Percentiles rank a stretch among this genome's conserved stretches.
phyloP scores from a whole-genome alignment of 2,888 invertebrate genomes.

The Nysson spinosus region DNA sequence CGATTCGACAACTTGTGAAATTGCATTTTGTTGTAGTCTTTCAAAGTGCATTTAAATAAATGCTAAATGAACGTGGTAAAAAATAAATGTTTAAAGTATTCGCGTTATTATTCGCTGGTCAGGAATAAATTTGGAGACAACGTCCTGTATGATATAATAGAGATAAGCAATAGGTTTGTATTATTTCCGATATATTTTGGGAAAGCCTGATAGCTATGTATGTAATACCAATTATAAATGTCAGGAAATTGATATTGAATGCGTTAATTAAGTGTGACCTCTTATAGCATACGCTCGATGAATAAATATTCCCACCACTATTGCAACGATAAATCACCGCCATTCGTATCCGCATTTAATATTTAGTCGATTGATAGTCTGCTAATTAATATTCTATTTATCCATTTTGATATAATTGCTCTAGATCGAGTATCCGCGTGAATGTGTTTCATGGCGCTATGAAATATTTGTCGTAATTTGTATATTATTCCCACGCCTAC shows the following conservation, averaged over 20 bases:
- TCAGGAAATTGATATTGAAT: neutral
- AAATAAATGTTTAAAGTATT: too few species aligned
- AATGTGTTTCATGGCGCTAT: slow-evolving; percentile 32
- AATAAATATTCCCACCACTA: slow-evolving; percentile 26
- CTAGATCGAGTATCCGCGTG: slow-evolving; percentile 28
- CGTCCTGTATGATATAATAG: too few species aligned
- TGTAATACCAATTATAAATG: neutral
- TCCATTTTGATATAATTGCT: slow-evolving; percentile 50
- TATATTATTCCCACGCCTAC: slow-evolving; percentile 8
- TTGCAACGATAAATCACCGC: slow-evolving; percentile 39
- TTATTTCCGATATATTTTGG: slow-evolving; percentile 20
- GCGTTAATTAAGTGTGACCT: slow-evolving; percentile 47
- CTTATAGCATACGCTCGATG: slow-evolving; percentile 30
- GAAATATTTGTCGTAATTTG: slow-evolving; percentile 31
- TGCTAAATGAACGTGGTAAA: too few species aligned
- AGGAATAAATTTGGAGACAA: too few species aligned
- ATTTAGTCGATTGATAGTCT: slow-evolving; percentile 52
- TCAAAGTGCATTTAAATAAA: too few species aligned
- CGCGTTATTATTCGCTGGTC: too few species aligned
- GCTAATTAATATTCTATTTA: slow-evolving; percentile 62
- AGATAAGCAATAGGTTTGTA: too few species aligned
- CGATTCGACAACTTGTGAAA: slow-evolving; percentile 6
- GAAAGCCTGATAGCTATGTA: slow-evolving; percentile 14
- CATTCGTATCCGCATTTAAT: slow-evolving; percentile 43
- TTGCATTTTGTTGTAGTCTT: neutral